Evolutionary conservation across 2,888 invertebrate genomes (phyloP), one percentile per base, ranked within the genome.

Genomic region (Coelogynopora nodosa): DNA sequence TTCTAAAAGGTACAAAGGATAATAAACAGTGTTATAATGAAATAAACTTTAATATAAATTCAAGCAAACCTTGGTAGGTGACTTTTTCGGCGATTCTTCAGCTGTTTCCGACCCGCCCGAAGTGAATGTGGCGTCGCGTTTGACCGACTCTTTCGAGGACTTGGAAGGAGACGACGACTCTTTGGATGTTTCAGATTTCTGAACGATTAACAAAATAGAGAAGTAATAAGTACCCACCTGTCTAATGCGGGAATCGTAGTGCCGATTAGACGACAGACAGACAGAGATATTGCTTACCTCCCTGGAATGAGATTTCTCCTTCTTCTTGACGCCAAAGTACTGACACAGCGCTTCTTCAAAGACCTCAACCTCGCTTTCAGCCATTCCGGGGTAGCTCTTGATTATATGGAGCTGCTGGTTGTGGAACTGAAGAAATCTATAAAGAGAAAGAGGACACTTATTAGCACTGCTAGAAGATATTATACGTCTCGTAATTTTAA

Each of bases 381-480:
- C 90, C 90, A 91, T 90, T 2, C 89, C 88, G 26, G 91, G 91
- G 87, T 91, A 91, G 18, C 88, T 88, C 87, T 90, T 89, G 0
- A 91, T 91, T 74, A 91, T 90, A 28, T 88, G 88, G 30, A 89
- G 88, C 88, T 91, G 91, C n/a, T 90, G 89, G 5, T 89, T 88
- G 88, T 91, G 90, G 88, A 91, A 91, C 30, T 89, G 88, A 82
- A 90, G 89, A 88, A 91, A 91, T 10, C 91, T 91, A 87, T 1
- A 49, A 18, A 49, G 49, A 18, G 18, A 18, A 49, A 49, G n/a
- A n/a, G n/a, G n/a, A n/a, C n/a, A n/a, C n/a, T n/a, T n/a, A n/a
- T n/a, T n/a, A n/a, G n/a, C n/a, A n/a, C n/a, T n/a, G n/a, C n/a
- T n/a, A n/a, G n/a, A n/a, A n/a, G n/a, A n/a, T n/a, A n/a, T n/a